phyloP scores from a whole-genome alignment of 2,113 vertebrate genomes.

The Proterorhinus semilunaris region DNA sequence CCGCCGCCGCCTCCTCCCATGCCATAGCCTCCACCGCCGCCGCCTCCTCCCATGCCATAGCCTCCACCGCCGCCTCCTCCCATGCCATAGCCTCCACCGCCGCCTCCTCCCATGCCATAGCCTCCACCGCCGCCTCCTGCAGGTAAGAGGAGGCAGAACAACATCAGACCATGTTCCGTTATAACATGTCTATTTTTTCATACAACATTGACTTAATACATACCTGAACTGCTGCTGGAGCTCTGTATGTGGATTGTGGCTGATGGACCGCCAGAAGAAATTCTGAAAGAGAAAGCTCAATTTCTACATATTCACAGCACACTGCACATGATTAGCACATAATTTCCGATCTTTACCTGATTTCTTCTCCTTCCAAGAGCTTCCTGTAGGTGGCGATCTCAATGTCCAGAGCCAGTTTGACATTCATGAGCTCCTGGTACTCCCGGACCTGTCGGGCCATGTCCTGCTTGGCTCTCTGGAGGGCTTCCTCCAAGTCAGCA shows the following conservation, averaged over 20 bases:
- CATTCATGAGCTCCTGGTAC: slow-evolving; percentile 89
- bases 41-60: neutral
- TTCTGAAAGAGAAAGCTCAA: slow-evolving; percentile 43
- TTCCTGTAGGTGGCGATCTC: slow-evolving; percentile 92
- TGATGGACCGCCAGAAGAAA: slow-evolving; percentile 33
- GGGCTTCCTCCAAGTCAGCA: slow-evolving; percentile 81
- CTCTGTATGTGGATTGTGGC: slow-evolving; percentile 67
- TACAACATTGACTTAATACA: slow-evolving; percentile 11
- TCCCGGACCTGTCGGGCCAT: slow-evolving; percentile 85
- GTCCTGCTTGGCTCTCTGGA: slow-evolving; percentile 87
- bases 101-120: neutral
- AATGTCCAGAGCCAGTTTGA: slow-evolving; percentile 89
- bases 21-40: neutral
- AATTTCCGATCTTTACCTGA: slow-evolving; percentile 70
- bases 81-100: neutral
- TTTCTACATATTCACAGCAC: neutral
- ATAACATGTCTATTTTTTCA: too few species aligned
- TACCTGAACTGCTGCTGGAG: slow-evolving; percentile 29
- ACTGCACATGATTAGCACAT: neutral
- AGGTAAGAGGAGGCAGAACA: neutral
- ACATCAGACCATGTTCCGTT: neutral
- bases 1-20: neutral
- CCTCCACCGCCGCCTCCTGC: neutral
- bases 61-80: neutral
- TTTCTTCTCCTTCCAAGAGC: slow-evolving; percentile 91